Base-by-base conservation (phyloP, 2,797 vertebrate genomes). In the Salmo trutta region DNA sequence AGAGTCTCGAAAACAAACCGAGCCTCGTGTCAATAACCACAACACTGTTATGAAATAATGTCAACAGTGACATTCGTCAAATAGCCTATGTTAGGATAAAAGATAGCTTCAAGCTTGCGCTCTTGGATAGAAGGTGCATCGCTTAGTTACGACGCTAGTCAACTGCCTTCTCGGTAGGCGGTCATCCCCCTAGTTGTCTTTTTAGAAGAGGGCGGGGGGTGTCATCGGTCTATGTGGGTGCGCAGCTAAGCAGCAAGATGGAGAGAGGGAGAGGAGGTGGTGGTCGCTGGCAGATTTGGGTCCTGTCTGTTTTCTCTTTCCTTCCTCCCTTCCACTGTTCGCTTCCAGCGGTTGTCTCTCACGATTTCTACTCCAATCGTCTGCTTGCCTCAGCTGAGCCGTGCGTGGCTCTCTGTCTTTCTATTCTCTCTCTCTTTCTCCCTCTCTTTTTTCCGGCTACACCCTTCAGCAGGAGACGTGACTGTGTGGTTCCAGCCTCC, bases 141-240 rank as follows among this genome's bases (percentile, higher is more conserved):
- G 86, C 80, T 82, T 74, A 79, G 41, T 75, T 76, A 83, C 86
- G 86, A 87, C 84, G 86, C 86, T 84, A 78, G 86, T 87, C 86
- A 79, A 76, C 65, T 80, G 81, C 80, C 59, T 79, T 79, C 56
- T 21, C 74, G 1, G 71, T 59, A 31, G 71, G 71, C 51, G 51
- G 71, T 73, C 71, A 73, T n/a, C 15, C 52, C 51, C 51, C 33
- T 69, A 17, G 68, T 51, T 36, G 68, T 71, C 33, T n/a, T 47
- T 12, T 47, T 12, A 24, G 41, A 31, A 51, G 69, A 21, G 41
- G n/a, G 69, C 19, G 69, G 47, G 7, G 29, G 71, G 53, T 17
- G 71, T 19, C 41, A 59, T 21, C 7, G 6, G 71, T 59, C 53
- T 73, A 27, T 53, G 71, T 54, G 71, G 71, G 53, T 73, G 71